Base-by-base conservation (phyloP, 2,888 invertebrate genomes). In the Cheilosia soror region DNA sequence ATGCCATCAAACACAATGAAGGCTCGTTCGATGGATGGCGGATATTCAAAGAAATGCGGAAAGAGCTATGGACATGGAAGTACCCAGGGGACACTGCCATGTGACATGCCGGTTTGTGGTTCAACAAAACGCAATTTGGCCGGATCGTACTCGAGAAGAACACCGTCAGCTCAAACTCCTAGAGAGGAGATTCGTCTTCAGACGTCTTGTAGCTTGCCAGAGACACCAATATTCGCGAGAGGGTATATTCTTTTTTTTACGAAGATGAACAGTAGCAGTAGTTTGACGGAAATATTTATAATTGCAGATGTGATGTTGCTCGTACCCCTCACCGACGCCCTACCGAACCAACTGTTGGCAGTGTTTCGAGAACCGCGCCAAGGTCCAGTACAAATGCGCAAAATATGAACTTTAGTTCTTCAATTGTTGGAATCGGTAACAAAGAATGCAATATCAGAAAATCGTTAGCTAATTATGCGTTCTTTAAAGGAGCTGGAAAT, bases 181-280 rank as follows among this genome's bases (percentile, higher is more conserved):
- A 93, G 94, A 55, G 94, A 95, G 65, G 95, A 95, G 60, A 93
- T 92, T 87, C 94, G 94, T 87, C 90, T 97, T 91, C 97, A 97
- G 92, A 97, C 97, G 4, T 97, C 97, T 0, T 97, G 96, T 88
- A 97, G 97, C 89, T 93, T 97, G 78, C 97, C 97, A n/a, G 97
- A 97, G 93, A 97, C 97, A 1, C 97, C 97, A 0, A 96, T 97
- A 84, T 97, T 97, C 91, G 96, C 96, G 4, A 94, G 97, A 88
- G 96, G 96, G 92, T 92, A 87, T 62, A 29, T 6, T 20, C 7
- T 11, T 40, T 15, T 40, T 15, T 15, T 6, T n/a, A 31, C 25
- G 40, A 31, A 37, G 5, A 25, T 5, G 5, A n/a, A 37, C 49
- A 11, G n/a, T 9, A 20, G 9, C 5, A 25, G 40, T 5, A 1